Percentiles rank a stretch among this genome's conserved stretches.
phyloP scores from a whole-genome alignment of 2,797 vertebrate species.

The Girardinus metallicus region DNA sequence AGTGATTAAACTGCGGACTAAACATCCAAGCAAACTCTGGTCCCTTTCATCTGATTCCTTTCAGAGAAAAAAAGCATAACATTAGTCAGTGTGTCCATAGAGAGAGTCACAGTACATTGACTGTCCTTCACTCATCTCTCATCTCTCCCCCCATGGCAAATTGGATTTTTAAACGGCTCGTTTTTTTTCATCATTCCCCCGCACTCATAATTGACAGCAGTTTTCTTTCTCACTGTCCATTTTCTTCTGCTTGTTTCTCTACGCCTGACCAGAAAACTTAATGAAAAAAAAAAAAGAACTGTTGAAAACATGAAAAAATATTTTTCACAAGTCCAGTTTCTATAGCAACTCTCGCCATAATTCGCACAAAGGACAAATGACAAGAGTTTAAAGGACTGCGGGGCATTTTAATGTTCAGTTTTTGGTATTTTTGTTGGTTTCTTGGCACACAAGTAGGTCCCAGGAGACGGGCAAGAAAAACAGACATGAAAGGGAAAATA shows the following conservation, averaged over 20 bases:
- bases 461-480: constrained; percentile 67
- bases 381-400: constrained; percentile 76
- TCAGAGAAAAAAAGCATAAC: constrained; percentile 32
- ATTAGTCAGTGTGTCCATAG: constrained; percentile 56
- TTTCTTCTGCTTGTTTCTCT: constrained; percentile 32
- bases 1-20: constrained; percentile 46
- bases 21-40: constrained; percentile 36
- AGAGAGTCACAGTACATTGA: constrained; percentile 54
- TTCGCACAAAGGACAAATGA: constrained; percentile 77
- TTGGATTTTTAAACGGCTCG: constrained; percentile 71
- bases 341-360: constrained; percentile 72
- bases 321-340: constrained; percentile 49
- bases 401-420: constrained; percentile 74
- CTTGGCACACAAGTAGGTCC: constrained; percentile 66
- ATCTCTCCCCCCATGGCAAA: constrained; percentile 65
- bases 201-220: constrained; percentile 62
- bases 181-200: constrained; percentile 65
- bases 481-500: constrained; percentile 67
- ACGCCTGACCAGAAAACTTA: constrained; percentile 54
- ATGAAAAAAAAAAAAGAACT: constrained; percentile 60
- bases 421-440: constrained; percentile 24
- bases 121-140: constrained; percentile 70
- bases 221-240: constrained; percentile 45
- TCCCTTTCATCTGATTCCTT: constrained; percentile 44
- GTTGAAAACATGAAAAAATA: constrained; percentile 12